A percentile compares a stretch with the other conserved stretches of the same genome.
phyloP scores from a whole-genome alignment of 2,888 invertebrate genomes.

The Lysandra coridon region DNA sequence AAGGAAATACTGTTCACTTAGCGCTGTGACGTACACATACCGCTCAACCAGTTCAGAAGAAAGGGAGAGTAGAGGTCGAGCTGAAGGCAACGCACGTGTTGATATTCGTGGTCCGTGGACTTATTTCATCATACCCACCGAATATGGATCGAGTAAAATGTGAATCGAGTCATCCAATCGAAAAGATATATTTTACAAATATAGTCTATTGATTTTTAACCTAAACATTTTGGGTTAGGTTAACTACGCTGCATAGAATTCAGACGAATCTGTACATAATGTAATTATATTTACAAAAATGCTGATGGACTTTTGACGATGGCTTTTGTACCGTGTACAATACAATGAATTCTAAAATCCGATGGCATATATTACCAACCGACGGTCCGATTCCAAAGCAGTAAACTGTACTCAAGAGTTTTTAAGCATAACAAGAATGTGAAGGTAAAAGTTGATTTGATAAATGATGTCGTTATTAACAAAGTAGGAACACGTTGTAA shows the following conservation, averaged over 20 bases:
- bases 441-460: not conserved
- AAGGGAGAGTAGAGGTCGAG: conserved; percentile 64
- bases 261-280: too few relatives aligned
- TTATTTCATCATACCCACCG: not conserved
- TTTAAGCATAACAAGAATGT: not conserved
- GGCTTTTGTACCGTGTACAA: too few relatives aligned
- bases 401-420: not conserved
- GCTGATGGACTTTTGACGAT: too few relatives aligned
- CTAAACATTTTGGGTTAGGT: too few relatives aligned
- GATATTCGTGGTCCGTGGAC: not conserved
- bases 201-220: too few relatives aligned
- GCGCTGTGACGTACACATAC: not conserved
- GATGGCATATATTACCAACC: too few relatives aligned
- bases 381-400: too few relatives aligned
- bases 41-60: conserved; percentile 56
- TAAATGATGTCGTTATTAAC: not conserved
- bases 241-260: too few relatives aligned
- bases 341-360: too few relatives aligned
- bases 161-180: not conserved
- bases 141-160: not conserved
- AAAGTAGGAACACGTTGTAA: not conserved
- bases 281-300: too few relatives aligned
- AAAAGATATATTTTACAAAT: too few relatives aligned
- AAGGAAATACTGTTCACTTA: not conserved
- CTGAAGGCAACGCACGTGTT: conserved; percentile 56